Percentiles rank a stretch among this genome's conserved stretches.
Conservation (phyloP, 2,797 vertebrate genomes). For the Aeoliscus strigatus region DNA sequence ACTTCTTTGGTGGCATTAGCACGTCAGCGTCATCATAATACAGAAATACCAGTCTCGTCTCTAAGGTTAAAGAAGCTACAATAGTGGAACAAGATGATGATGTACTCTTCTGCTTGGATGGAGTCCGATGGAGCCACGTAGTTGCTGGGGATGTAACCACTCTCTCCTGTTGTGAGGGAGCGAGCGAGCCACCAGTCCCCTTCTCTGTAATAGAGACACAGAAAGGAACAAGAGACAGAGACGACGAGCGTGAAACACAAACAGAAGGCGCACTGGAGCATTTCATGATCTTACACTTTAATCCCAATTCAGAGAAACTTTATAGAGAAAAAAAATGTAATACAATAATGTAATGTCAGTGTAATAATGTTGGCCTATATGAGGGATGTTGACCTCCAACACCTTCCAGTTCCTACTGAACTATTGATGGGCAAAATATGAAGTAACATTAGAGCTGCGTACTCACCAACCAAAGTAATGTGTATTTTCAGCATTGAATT, state of each 20-base stretch:
- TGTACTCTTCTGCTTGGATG: constrained; percentile 98
- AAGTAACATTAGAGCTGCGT: no score
- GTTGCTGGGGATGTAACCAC: constrained; percentile 98
- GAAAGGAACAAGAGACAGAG: constrained; percentile 67
- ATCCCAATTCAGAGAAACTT: not conserved
- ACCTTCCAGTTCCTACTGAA: no score
- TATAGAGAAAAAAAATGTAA: not conserved
- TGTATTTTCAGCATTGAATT: no score
- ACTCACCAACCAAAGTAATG: no score
- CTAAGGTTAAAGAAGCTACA: no score
- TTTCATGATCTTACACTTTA: constrained; percentile 1
- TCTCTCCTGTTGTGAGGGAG: constrained; percentile 92
- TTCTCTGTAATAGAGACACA: constrained; percentile 90
- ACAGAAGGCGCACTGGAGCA: constrained; percentile 1
- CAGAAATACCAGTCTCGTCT: no score
- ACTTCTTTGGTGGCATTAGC: no score
- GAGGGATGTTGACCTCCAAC: no score
- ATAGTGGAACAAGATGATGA: constrained; percentile 23
- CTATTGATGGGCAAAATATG: no score
- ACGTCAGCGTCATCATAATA: no score
- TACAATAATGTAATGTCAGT: not conserved
- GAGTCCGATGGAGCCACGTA: constrained; percentile 97
- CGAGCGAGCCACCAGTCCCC: constrained; percentile 98
- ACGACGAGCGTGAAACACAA: constrained; percentile 7
- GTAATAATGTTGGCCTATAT: no score